Base-by-base conservation (phyloP, 2,113 vertebrate genomes). In the Lophius piscatorius region DNA sequence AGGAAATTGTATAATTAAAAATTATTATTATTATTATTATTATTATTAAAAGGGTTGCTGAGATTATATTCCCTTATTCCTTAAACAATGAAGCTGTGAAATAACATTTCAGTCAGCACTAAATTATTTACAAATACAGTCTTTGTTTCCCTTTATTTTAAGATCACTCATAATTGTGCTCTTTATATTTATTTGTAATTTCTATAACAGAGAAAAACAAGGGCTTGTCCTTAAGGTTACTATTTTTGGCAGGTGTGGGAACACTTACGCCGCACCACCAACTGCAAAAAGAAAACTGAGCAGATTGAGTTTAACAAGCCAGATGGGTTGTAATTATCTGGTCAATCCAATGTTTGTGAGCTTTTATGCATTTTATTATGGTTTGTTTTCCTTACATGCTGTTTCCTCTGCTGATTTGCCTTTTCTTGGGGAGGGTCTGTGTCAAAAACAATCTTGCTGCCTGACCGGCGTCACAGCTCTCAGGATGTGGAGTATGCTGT, bases 221-320 rank as follows among this genome's bases (percentile, higher is more conserved):
- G 40, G 9, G 40, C 24, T 16, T 11, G 2, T 55, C 42, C 33
- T 50, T 40, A 44, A 47, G 21, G 35, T 48, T 55, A 24, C 18
- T 31, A 35, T 36, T 28, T 21, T 34, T 21, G 7, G 63, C 46
- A 57, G 68, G 21, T 79, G 77, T 83, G 77, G 56, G 56, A 78
- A 31, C 67, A 55, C 48, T 67, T 54, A 58, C 55, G 52, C 45
- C 40, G 64, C 44, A 55, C 54, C 65, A 28, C 22, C 62, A 45
- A 63, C 21, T 48, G 68, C 40, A 78, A 67, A 76, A 75, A 82
- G 66, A 76, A 75, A 82, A 58, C 29, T 74, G 73, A 94, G 88
- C 95, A 98, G 95, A 94, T 98, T 97, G 96, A 88, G 83, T 94
- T 97, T 98, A 97, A 99, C 94, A 95, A 93, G 93, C 95, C 95